Evolutionary conservation across 2,797 vertebrate species (phyloP), one percentile per base, ranked within the genome.

Genomic region (Dicrostonyx torquatus): DNA sequence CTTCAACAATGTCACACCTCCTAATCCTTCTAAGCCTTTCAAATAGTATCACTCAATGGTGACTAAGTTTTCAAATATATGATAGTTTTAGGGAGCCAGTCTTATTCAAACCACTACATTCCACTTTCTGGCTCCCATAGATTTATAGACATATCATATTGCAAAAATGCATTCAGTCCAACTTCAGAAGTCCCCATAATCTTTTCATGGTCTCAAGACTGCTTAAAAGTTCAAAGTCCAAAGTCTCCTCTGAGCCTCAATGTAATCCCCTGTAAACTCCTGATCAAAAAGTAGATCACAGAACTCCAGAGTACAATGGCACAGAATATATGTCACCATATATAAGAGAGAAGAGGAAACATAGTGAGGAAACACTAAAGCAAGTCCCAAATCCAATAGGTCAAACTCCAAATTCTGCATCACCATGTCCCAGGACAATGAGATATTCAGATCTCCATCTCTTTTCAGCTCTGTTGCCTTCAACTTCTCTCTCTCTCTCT

Each of bases 401-500:
- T 15, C 26, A 76, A 31, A 76, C 26, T 17, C 26, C 73, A 76
- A 48, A 31, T 31, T 76, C 43, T 31, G 43, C 26, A 76, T 31
- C 43, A 3, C 43, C 5, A 26, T 12, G 1, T 40, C 20, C 4
- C 0, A 26, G 26, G 40, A 5, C 40, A 43, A 43, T 9, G 11
- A 24, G 37, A 43, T 73, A 40, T 73, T 43, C 22, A 73, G 37
- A 43, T 73, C 40, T 14, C 11, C 11, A 73, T 14, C 40, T 43
- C 2, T 5, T 13, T 26, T 14, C 11, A 43, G 40, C 40, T 73
- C 40, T 73, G 11, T 73, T 43, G 11, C 22, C 22, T 37, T 26
- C 70, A 73, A 73, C 22, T 6, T 12, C 2, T 9, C 9, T 40
- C 70, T 40, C 37, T 24, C 70, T 40, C 64, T 66, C 31, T n/a